Evolutionary conservation across 2,797 vertebrate species (phyloP), one percentile per base, ranked within the genome.

Genomic region (Masticophis lateralis): DNA sequence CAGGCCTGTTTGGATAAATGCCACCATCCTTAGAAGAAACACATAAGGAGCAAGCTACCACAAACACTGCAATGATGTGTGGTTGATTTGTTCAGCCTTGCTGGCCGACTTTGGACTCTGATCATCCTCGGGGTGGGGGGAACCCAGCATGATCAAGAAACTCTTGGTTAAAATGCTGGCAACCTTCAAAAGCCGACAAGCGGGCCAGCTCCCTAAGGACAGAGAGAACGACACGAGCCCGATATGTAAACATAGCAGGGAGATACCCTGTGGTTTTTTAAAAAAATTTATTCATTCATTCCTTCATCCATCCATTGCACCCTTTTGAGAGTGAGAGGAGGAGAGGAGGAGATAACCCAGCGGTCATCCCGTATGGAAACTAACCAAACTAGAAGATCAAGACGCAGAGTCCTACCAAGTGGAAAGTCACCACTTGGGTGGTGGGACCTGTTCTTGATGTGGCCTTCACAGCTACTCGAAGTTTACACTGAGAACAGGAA

Each of bases 181-280:
- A 47, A 91, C 32, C 69, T 66, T 89, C 51, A 18, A 63, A 83
- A 91, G 51, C 90, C 91, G 57, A 69, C 16, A 9, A 43, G 55
- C 25, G 22, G 4, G 69, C 57, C 13, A 2, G 53, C n/a, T 79
- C 63, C 25, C 74, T 32, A 1, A 3, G 14, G n/a, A 47, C 16
- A 8, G 43, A 37, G 56, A 55, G 27, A 74, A 56, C 25, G 32
- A 16, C 9, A 18, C 51, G 47, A 55, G 90, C 57, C 86, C 66
- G 27, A 56, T 57, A 57, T 91, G 90, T 91, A 93, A 93, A 93
- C 90, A 91, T 86, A 5, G n/a, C 87, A 93, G 93, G 93, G 69
- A 57, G 20, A 20, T 56, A 89, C 90, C 90, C 90, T 63, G 87
- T 55, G 57, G 83, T 92, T 27, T 16, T 60, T 37, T 25, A 37